Evolutionary conservation across 1,140 invertebrate genomes (phyloP), one percentile per base, ranked within the genome.

Genomic region (Drosophila ananassae): DNA sequence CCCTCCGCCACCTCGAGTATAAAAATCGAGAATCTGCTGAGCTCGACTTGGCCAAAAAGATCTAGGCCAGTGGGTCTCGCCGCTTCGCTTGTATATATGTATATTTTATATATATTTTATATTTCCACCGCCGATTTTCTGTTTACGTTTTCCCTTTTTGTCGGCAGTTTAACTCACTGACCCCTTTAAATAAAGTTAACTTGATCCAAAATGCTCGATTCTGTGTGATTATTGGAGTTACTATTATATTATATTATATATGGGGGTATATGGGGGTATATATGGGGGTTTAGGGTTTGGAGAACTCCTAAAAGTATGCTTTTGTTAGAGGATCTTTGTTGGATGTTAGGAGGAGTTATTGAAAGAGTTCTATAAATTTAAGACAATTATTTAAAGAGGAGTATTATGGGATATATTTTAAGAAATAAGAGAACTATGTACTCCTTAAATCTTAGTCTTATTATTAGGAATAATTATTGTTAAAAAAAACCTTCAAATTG

Each of bases 21-120:
- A 41, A 21, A 44, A 10, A 17, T 17, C 17, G 17, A 13, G 17
- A 44, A 44, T 85, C 51, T 80, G 80, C 80, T 85, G 80, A 84
- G 77, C 28, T 55, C 51, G 59, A 66, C 77, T 54, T 12, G 34
- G 46, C 37, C 37, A 47, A 51, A 21, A 17, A 30, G 25, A 83
- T 61, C 63, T 84, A 52, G 80, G 80, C 62, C 77, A 84, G 58
- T 84, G 67, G 44, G 22, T 41, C 39, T 48, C 59, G 48, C 77
- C 57, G 58, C 47, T 12, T 37, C 34, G n/a, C 22, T 17, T 37
- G 50, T 53, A 34, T 32, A 52, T 52, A 56, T 47, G 21, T 21
- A 21, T 17, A 52, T 25, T 9, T 32, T 13, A 4, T 17, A 10
- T 44, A 44, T 44, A 44, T 44, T 17, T 44, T 30, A 25, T 51